phyloP scores from a whole-genome alignment of 2,888 invertebrate genomes.

The Busseola fusca region DNA sequence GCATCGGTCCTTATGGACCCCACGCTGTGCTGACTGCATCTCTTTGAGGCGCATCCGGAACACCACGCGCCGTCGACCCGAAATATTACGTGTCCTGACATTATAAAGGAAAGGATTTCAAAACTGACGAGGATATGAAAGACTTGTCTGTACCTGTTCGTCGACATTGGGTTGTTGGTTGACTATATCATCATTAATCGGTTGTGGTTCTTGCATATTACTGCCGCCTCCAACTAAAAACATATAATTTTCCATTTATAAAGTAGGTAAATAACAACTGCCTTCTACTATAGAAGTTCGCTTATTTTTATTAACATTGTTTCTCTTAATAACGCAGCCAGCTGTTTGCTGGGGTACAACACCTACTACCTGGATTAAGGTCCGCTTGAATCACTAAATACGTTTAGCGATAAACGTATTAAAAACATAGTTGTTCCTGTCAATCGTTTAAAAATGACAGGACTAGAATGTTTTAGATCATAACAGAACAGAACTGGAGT shows the following conservation, averaged over 20 bases:
- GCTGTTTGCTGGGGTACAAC: neutral
- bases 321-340: neutral
- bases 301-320: neutral
- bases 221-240: slow-evolving; percentile 22
- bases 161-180: neutral
- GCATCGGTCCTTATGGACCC: no score
- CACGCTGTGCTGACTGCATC: no score
- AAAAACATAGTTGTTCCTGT: neutral
- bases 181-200: neutral
- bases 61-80: neutral
- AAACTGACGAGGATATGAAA: neutral
- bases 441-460: neutral
- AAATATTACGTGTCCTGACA: neutral
- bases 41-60: no score
- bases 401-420: neutral
- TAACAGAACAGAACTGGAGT: no score
- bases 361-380: neutral
- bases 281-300: neutral
- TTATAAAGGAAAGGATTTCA: neutral
- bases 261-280: neutral
- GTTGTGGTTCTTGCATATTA: slow-evolving; percentile 20
- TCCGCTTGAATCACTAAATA: neutral
- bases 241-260: slow-evolving; percentile 5
- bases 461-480: neutral
- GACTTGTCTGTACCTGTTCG: slow-evolving; percentile 7